phyloP scores from a whole-genome alignment of 2,888 invertebrate species.

The Schizaphis graminum region DNA sequence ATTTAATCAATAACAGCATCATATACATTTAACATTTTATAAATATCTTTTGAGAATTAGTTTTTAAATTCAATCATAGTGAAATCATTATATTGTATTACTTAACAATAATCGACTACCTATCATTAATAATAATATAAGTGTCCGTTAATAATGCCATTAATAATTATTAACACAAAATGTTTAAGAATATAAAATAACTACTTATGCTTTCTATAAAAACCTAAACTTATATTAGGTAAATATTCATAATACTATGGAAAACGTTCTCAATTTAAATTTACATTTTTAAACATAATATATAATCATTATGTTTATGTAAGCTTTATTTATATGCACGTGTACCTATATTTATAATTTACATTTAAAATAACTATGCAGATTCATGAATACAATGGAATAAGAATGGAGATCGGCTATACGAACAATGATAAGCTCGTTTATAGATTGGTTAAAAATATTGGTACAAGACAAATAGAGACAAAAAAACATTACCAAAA shows the following conservation, averaged over 20 bases:
- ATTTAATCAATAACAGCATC: background rate
- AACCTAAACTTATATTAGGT: background rate
- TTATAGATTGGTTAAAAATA: background rate
- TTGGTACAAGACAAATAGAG: background rate
- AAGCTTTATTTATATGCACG: background rate
- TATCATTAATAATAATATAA: too few species aligned
- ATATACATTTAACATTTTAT: too few species aligned
- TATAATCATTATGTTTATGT: background rate
- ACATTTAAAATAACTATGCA: background rate
- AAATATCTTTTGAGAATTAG: background rate
- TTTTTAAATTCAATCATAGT: background rate
- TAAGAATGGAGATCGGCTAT: background rate
- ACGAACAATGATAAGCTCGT: background rate
- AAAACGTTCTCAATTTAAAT: background rate
- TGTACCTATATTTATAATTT: background rate
- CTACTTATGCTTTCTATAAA: background rate
- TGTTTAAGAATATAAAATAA: background rate
- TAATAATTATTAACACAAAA: background rate
- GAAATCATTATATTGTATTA: background rate
- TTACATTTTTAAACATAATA: background rate
- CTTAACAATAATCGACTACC: background rate
- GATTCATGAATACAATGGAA: background rate
- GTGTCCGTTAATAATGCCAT: background rate
- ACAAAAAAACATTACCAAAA: background rate
- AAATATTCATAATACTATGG: background rate